A percentile compares a stretch with the other conserved stretches of the same genome.
Conservation (phyloP, 2,888 invertebrate species). For the Melanchra persicariae region DNA sequence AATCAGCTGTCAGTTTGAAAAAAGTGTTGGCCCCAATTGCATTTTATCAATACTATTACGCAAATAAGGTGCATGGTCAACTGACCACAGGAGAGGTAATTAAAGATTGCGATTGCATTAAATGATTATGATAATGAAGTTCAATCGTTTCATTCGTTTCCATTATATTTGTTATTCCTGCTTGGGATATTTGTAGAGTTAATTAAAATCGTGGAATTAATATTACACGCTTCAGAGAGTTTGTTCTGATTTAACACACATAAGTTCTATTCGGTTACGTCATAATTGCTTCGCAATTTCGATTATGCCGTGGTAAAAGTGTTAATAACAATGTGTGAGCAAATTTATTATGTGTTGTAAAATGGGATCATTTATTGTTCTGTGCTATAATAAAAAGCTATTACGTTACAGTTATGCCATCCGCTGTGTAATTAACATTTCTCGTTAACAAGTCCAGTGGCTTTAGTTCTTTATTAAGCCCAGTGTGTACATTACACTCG, state of each 20-base stretch:
- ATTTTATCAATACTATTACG: constrained; percentile 66
- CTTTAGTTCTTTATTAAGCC: constrained; percentile 44
- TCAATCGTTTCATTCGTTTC: constrained; percentile 41
- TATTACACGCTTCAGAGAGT: constrained; percentile 48
- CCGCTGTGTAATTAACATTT: constrained; percentile 56
- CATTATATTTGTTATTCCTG: constrained; percentile 41
- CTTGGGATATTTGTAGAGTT: constrained; percentile 44
- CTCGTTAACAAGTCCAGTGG: constrained; percentile 54
- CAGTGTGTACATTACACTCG: constrained; percentile 37
- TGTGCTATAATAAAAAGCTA: constrained; percentile 51
- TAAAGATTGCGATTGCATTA: constrained; percentile 56
- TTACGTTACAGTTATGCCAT: constrained; percentile 56
- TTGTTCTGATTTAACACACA: constrained; percentile 47
- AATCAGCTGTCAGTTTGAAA: constrained; percentile 77
- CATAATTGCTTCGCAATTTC: constrained; percentile 63
- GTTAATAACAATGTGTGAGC: constrained; percentile 66
- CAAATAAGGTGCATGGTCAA: constrained; percentile 54
- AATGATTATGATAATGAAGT: constrained; percentile 57
- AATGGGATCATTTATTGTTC: constrained; percentile 60
- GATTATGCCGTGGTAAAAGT: constrained; percentile 58
- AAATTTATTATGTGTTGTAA: constrained; percentile 63
- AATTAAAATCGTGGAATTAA: constrained; percentile 59
- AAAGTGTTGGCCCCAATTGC: constrained; percentile 57
- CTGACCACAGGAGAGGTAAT: constrained; percentile 45
- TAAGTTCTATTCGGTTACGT: constrained; percentile 56